phyloP scores from a whole-genome alignment of 2,113 vertebrate species.

The Menura novaehollandiae region DNA sequence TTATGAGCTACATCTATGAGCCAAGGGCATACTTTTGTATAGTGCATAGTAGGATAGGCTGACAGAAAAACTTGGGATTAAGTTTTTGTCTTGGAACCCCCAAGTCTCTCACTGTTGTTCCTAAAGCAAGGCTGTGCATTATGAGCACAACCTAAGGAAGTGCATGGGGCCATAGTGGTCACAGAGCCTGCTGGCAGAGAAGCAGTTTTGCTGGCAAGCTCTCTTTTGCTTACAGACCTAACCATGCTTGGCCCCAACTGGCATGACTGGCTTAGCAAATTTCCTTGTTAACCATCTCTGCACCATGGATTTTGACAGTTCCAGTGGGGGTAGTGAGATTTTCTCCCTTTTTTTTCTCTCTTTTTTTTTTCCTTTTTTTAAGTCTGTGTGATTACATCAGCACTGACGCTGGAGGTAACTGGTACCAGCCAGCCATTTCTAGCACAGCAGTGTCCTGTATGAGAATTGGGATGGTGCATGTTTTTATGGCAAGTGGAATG shows the following conservation, averaged over 20 bases:
- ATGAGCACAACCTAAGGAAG: neutral
- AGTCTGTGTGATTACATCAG: neutral
- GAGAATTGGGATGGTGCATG: neutral
- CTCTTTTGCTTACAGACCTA: neutral
- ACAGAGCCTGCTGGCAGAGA: neutral
- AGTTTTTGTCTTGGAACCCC: neutral
- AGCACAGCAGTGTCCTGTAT: neutral
- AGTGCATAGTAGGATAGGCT: neutral
- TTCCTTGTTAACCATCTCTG: neutral
- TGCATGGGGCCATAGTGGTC: accelerated
- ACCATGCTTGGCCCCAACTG: neutral
- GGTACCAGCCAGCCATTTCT: neutral
- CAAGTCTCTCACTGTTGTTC: neutral
- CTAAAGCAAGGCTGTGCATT: neutral
- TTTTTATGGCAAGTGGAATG: neutral
- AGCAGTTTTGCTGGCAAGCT: neutral
- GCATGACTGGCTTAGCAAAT: neutral
- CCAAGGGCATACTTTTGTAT: neutral
- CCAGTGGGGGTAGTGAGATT: neutral
- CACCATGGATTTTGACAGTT: neutral
- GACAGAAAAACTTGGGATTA: neutral
- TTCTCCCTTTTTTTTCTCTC: neutral
- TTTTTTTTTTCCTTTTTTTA: neutral
- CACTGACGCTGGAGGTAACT: accelerated
- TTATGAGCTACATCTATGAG: accelerated